Evolutionary conservation across 2,113 vertebrate genomes (phyloP), one percentile per base, ranked within the genome.

Genomic region (Speoplatyrhinus poulsoni): DNA sequence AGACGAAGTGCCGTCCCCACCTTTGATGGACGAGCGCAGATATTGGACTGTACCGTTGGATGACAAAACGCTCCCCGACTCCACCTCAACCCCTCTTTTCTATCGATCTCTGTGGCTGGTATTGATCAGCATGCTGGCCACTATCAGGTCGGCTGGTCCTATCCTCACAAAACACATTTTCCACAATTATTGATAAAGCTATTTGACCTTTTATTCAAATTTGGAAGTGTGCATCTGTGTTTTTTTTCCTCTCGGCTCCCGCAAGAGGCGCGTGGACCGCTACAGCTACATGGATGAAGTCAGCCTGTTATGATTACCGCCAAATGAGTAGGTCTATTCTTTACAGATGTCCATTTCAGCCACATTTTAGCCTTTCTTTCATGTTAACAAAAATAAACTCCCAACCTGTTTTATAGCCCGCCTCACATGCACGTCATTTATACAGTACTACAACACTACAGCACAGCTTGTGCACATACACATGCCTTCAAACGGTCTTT

Each of bases 1-100:
- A 86, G 84, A 86, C 82, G 70, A 82, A 83, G 87, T 79, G 79
- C 87, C 83, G 87, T 87, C 87, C 85, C 82, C 78, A 86, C 78
- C 71, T 89, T 86, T 92, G 92, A 93, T 92, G 90, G 90, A 93
- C 92, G 91, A 89, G 84, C 89, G 79, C 76, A 88, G 90, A 92
- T 92, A 93, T 93, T 90, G 90, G 90, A 92, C 85, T 87, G 86
- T 91, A 90, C 88, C 84, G 85, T 80, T 81, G 90, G 89, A 93
- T 93, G 91, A 93, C 91, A 92, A 92, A 93, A 90, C 65, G 87
- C 83, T 90, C 88, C 89, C 77, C 81, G 81, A 88, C 88, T 90
- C 91, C 89, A 91, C 92, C 91, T 92, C 87, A 90, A 89, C 91
- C 90, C 89, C 91, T 91, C 88, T 90, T 90, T 88, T 67, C 79